Percentiles rank a stretch among this genome's conserved stretches.
phyloP scores from a whole-genome alignment of 35 echinoderm and acorn worm species.

The Holothuria glaberrima region DNA sequence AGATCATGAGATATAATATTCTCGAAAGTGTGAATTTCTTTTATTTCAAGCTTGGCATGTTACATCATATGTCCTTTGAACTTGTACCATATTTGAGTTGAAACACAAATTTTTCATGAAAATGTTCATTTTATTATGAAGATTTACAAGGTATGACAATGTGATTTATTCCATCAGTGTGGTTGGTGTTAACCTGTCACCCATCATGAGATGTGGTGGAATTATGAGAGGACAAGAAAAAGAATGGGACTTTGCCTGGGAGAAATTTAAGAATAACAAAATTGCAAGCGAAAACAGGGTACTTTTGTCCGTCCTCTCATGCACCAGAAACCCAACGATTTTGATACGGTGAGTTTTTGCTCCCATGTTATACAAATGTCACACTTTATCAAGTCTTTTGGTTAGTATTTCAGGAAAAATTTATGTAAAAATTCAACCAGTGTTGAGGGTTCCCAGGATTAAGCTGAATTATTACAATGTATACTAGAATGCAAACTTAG shows the following conservation, averaged over 20 bases:
- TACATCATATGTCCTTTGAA: neutral
- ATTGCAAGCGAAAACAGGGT: constrained; percentile 69
- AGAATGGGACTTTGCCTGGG: constrained; percentile 89
- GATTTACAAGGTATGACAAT: neutral
- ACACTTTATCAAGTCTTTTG: neutral
- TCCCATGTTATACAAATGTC: neutral
- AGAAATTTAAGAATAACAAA: constrained; percentile 63
- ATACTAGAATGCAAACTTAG: too few relatives aligned
- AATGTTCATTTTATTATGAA: neutral
- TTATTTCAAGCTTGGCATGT: too few relatives aligned
- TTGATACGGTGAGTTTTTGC: constrained; percentile 57
- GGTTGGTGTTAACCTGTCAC: constrained; percentile 70
- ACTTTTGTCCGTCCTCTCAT: constrained; percentile 61
- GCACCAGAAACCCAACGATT: constrained; percentile 65
- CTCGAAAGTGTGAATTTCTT: neutral
- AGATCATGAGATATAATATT: neutral
- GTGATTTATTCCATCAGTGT: constrained; percentile 24
- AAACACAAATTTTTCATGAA: neutral
- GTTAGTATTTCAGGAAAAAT: neutral
- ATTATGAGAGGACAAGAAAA: constrained; percentile 49
- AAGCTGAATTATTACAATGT: too few relatives aligned
- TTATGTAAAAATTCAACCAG: too few relatives aligned
- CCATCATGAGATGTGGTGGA: constrained; percentile 73
- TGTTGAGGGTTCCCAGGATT: too few relatives aligned
- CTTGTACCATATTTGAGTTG: neutral